Evolutionary conservation across 2,797 vertebrate species (phyloP).

Genomic region (Periparus ater): DNA sequence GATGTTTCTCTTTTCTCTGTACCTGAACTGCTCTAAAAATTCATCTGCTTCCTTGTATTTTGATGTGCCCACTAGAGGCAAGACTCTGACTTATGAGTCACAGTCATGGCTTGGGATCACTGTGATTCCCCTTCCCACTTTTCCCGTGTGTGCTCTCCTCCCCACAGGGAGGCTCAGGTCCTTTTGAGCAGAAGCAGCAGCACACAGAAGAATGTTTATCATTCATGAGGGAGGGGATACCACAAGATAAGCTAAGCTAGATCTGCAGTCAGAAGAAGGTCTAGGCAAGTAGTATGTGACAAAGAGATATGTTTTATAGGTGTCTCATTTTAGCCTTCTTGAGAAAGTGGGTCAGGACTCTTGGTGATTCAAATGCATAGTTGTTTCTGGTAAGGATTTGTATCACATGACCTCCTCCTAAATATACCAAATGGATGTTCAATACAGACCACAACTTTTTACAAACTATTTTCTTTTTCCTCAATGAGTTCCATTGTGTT

Average conservation of each 20-base stretch:
- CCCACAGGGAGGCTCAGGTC: neutral
- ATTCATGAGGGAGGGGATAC: neutral
- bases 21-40: neutral
- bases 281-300: neutral
- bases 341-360: neutral
- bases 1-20: neutral
- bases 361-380: neutral
- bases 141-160: neutral
- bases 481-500: neutral
- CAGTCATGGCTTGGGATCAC: neutral
- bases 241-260: neutral
- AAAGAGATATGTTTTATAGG: neutral
- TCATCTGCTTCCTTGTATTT: neutral
- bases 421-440: neutral
- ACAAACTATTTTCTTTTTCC: neutral
- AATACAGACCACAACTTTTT: neutral
- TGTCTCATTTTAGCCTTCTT: neutral
- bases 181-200: neutral
- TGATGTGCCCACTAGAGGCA: neutral
- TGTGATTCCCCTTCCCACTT: neutral
- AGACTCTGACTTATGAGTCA: neutral
- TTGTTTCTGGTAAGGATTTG: neutral
- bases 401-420: neutral
- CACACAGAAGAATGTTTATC: rapidly evolving
- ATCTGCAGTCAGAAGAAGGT: neutral